These are phyloP conservation scores for Drosophila yakuba DNA, from an alignment of 1,140 invertebrate genomes.

Conservation along the genomic window DNA sequence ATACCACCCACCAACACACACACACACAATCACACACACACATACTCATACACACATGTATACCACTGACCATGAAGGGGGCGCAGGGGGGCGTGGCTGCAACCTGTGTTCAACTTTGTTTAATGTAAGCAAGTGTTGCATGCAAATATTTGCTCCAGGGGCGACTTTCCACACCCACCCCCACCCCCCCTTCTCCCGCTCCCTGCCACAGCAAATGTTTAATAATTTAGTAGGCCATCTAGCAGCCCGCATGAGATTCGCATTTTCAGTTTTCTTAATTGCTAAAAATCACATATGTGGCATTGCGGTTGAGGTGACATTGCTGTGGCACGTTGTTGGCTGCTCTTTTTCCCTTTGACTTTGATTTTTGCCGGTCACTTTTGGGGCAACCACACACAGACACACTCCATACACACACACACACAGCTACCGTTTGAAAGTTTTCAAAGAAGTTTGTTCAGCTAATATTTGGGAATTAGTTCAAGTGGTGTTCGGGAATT, in stretches of 20 bases:
- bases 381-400: conserved; percentile 1
- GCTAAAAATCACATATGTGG: conserved; percentile 41
- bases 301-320: conserved; percentile 31
- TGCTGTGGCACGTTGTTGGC: neutral
- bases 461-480: conserved; percentile 56
- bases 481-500: conserved; percentile 29
- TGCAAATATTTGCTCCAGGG: conserved; percentile 37
- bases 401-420: neutral
- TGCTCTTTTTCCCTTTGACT: neutral
- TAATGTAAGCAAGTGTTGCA: conserved; percentile 54
- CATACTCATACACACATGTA: neutral
- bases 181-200: too few species aligned
- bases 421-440: conserved; percentile 11
- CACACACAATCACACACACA: neutral
- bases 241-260: conserved; percentile 1
- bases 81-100: conserved; percentile 10
- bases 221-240: conserved; percentile 41
- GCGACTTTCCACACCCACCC: conserved; percentile 4
- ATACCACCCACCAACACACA: neutral
- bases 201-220: conserved; percentile 1
- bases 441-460: conserved; percentile 47
- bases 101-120: conserved; percentile 30
- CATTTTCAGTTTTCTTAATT: conserved; percentile 39
- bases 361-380: conserved; percentile 34
- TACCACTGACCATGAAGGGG: conserved; percentile 10